Evolutionary conservation across 2,113 vertebrate species (phyloP).

Genomic region (Malurus cyaneus): DNA sequence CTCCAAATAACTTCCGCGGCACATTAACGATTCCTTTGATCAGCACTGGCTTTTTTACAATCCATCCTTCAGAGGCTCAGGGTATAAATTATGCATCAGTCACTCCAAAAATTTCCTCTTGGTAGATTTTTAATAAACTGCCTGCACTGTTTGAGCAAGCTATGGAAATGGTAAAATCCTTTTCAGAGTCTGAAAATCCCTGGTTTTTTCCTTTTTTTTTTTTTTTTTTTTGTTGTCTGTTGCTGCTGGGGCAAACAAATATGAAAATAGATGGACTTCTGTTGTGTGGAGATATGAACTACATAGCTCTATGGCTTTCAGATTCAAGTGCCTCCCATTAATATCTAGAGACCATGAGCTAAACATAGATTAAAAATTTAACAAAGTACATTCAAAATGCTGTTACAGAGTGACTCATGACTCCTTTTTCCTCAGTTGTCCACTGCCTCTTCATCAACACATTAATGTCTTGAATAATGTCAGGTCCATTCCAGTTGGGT

Average conservation of each 20-base stretch:
- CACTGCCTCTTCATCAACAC: neutral
- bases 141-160: neutral
- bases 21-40: slow-evolving; percentile 68
- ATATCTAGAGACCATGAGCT: neutral
- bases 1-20: neutral
- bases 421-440: neutral
- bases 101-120: slow-evolving; percentile 52
- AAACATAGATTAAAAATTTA: slow-evolving; percentile 4
- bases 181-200: neutral
- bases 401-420: neutral
- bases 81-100: slow-evolving; percentile 65
- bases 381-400: neutral
- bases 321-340: neutral
- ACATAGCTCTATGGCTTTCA: neutral
- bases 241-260: neutral
- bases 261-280: neutral
- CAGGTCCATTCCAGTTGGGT: neutral
- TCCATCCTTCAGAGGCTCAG: slow-evolving; percentile 25
- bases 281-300: neutral
- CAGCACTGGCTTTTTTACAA: slow-evolving; percentile 44
- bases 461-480: neutral
- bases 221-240: neutral
- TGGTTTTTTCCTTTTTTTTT: neutral
- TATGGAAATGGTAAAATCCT: neutral
- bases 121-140: slow-evolving; percentile 52